Evolutionary conservation across 1,140 invertebrate genomes (phyloP), one percentile per base, ranked within the genome.

Genomic region (Drosophila nigromelanica): DNA sequence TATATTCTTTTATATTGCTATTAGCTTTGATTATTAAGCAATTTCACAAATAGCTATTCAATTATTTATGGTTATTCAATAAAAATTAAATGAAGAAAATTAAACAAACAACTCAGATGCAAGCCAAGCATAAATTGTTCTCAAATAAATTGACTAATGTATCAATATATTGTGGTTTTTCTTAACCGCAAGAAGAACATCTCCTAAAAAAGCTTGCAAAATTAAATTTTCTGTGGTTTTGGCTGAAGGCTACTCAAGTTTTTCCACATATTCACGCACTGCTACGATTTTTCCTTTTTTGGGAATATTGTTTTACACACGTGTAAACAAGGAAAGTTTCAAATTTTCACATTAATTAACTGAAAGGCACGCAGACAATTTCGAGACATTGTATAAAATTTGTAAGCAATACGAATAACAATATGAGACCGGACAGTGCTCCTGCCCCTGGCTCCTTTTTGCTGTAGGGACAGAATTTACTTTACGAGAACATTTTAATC

Each of bases 401-500:
- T 72, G 59, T 68, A 66, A 59, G 62, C 64, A 60, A 66, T 73
- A 12, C 39, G 14, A 40, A 15, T 43, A 48, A 74, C 52, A 50
- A 79, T 14, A 47, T 30, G 52, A 33, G 39, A 59, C 33, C 39
- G 64, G 42, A 56, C 5, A 12, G 6, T 3, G 21, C 2, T 15
- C 24, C 27, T n/a, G 12, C 3, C 3, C 12, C 5, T 27, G 8
- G 24, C 24, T 35, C 33, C 33, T 8, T 18, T 18, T 24, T n/a
- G 12, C 15, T 33, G 1, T 7, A 10, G 76, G 56, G 48, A 14
- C 60, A 83, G 43, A 56, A 68, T 78, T 86, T 81, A 72, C 62
- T 76, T 87, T 87, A 87, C 78, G 82, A 87, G 78, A 87, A 87
- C 82, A 82, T 87, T 87, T 87, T 89, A 87, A 87, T 87, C 83